Conservation (phyloP, 1,140 invertebrate species). For the Paraescarpia echinospica region DNA sequence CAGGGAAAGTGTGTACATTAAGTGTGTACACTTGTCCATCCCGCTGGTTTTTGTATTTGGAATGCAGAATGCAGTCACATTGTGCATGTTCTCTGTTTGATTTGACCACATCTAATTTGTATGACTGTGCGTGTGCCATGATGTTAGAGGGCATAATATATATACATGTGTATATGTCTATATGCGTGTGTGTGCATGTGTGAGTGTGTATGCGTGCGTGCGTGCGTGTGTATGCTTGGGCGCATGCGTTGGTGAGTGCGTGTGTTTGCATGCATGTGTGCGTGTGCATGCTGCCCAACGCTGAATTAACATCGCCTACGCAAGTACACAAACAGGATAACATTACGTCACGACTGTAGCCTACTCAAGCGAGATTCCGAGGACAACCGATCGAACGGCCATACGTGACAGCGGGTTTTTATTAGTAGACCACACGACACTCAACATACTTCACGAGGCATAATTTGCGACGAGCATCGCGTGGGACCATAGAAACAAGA, state of each 20-base stretch:
- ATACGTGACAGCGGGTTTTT: not conserved
- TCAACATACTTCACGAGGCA: not conserved
- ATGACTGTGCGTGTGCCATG: too few relatives aligned
- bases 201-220: not conserved
- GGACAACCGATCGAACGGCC: not conserved
- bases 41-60: too few relatives aligned
- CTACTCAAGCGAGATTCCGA: not conserved
- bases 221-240: not conserved
- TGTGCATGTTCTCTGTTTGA: not conserved
- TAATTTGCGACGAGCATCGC: not conserved
- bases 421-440: not conserved
- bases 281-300: not conserved
- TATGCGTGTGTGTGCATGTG: too few relatives aligned
- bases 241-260: too few relatives aligned
- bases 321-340: not conserved
- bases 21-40: too few relatives aligned
- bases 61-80: too few relatives aligned
- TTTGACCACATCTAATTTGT: not conserved
- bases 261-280: not conserved
- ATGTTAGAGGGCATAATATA: too few relatives aligned
- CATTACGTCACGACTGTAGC: not conserved
- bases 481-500: not conserved
- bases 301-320: not conserved
- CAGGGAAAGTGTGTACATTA: not conserved
- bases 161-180: too few relatives aligned